A percentile compares a stretch with the other conserved stretches of the same genome.
phyloP scores from a whole-genome alignment of 1,140 invertebrate species.

The Lordiphosa clarofinis region DNA sequence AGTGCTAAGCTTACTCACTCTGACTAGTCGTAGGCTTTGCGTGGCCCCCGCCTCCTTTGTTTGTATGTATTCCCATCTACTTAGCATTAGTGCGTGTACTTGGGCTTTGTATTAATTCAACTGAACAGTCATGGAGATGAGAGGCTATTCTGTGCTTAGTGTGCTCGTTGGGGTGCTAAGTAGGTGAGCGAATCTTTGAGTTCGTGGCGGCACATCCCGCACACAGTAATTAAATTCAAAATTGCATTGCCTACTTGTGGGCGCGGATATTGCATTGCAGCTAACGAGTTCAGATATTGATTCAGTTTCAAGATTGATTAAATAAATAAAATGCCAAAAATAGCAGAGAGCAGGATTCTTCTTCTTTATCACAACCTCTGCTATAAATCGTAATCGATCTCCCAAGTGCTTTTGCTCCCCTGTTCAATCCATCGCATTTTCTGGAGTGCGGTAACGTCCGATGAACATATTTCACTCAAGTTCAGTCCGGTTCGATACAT shows the following conservation, averaged over 20 bases:
- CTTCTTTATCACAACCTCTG: too few species aligned
- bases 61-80: constrained; percentile 51
- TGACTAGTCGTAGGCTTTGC: not conserved
- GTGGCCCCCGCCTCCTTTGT: constrained; percentile 5
- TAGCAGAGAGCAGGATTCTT: too few species aligned
- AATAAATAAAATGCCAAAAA: too few species aligned
- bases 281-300: too few species aligned
- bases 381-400: too few species aligned
- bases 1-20: constrained; percentile 53
- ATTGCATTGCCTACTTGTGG: constrained; percentile 25
- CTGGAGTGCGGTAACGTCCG: too few species aligned
- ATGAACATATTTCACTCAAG: too few species aligned
- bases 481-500: too few species aligned
- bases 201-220: constrained; percentile 25
- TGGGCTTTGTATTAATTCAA: constrained; percentile 73
- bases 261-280: not conserved
- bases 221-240: constrained; percentile 46
- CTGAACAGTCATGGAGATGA: constrained; percentile 45
- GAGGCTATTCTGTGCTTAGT: constrained; percentile 5
- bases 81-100: constrained; percentile 71
- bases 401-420: too few species aligned
- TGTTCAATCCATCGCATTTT: too few species aligned
- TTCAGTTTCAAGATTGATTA: too few species aligned
- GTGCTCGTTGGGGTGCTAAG: constrained; percentile 19
- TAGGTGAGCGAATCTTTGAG: constrained; percentile 27